phyloP scores from a whole-genome alignment of 2,888 invertebrate genomes.

The Syrphus vitripennis region DNA sequence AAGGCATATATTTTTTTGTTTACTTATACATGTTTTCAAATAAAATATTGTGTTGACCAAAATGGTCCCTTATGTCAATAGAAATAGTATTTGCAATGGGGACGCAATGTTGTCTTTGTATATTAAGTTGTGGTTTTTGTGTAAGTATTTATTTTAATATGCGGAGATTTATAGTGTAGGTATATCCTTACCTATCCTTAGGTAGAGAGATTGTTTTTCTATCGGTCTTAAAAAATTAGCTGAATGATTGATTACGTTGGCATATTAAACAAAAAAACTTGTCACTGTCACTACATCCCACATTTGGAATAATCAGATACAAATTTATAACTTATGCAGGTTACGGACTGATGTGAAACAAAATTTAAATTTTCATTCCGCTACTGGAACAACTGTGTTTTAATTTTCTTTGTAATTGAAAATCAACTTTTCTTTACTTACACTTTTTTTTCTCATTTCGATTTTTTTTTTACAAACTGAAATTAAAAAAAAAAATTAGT shows the following conservation, averaged over 20 bases:
- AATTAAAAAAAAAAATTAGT: too few relatives aligned
- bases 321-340: too few relatives aligned
- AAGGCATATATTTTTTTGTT: neutral
- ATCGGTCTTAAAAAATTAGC: neutral
- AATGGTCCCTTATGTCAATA: conserved; percentile 15
- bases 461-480: too few relatives aligned
- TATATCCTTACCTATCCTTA: neutral
- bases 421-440: too few relatives aligned
- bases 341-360: too few relatives aligned
- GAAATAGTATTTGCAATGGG: neutral
- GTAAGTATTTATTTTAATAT: conserved; percentile 1
- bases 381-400: too few relatives aligned
- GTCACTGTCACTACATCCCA: neutral
- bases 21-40: too few relatives aligned
- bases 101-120: neutral
- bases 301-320: too few relatives aligned
- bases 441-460: too few relatives aligned
- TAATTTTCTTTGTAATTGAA: too few relatives aligned
- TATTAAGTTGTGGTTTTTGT: neutral
- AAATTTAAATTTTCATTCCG: too few relatives aligned
- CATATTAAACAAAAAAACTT: neutral
- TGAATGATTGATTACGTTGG: neutral
- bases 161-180: neutral
- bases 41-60: neutral
- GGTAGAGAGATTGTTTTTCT: neutral